Conservation (phyloP, 2,113 vertebrate genomes). For the Saguinus midas region DNA sequence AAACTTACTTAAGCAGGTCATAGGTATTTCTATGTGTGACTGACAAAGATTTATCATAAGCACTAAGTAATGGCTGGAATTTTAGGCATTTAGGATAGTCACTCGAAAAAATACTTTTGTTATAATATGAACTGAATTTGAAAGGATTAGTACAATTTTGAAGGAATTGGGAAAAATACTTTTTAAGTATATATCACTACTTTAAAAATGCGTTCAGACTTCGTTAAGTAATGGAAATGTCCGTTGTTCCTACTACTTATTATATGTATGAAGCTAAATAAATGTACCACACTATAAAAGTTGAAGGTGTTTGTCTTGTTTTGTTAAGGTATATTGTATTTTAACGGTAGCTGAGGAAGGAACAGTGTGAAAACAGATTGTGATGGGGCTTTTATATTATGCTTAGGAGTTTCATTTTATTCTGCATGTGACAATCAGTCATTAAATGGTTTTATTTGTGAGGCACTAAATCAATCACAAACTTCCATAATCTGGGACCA, state of each 20-base stretch:
- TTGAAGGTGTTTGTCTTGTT: not conserved
- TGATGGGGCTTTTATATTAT: not conserved
- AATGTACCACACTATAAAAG: not conserved
- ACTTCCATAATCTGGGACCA: not conserved
- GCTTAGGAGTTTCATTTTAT: not conserved
- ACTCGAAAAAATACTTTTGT: not conserved
- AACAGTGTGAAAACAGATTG: not conserved
- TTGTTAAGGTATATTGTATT: not conserved
- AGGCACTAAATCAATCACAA: not conserved
- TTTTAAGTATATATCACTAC: not conserved
- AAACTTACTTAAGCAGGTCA: not conserved
- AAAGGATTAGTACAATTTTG: not conserved
- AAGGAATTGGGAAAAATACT: not conserved
- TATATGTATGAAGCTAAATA: not conserved
- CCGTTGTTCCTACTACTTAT: not conserved
- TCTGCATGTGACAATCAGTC: not conserved
- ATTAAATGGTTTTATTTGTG: not conserved
- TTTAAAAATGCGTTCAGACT: not conserved
- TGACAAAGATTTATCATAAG: not conserved
- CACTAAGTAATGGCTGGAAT: not conserved
- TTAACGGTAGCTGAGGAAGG: not conserved
- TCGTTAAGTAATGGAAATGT: not conserved
- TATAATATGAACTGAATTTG: not conserved
- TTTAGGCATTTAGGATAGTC: not conserved
- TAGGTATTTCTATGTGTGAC: not conserved